These are phyloP conservation scores for Octonoba sinensis DNA, from an alignment of 2,888 invertebrate genomes.

Conservation along the genomic window DNA sequence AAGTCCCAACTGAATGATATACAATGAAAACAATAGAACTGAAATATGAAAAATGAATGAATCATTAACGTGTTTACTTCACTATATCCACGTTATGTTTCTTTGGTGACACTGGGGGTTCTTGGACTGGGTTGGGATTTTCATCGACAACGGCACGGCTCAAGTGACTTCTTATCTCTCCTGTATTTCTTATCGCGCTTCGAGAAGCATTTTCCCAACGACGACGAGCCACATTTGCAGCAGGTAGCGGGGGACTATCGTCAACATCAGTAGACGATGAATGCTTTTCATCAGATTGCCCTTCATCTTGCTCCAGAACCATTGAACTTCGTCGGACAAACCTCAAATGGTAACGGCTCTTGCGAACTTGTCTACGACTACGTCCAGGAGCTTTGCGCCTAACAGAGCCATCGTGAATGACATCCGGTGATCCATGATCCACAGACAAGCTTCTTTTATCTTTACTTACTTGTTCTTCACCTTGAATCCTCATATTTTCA, in stretches of 20 bases:
- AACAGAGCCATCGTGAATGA: neutral
- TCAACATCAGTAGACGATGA: slow-evolving; percentile 41
- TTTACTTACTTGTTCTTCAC: slow-evolving; percentile 7
- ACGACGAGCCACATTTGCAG: neutral
- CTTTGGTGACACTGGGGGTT: neutral
- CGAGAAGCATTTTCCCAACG: neutral
- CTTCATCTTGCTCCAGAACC: slow-evolving; percentile 27
- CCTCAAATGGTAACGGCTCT: neutral
- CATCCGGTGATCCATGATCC: neutral
- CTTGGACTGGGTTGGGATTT: neutral
- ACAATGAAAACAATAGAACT: too few relatives aligned
- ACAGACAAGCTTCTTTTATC: slow-evolving; percentile 27
- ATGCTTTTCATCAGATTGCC: slow-evolving; percentile 21
- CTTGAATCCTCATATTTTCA: slow-evolving; percentile 19
- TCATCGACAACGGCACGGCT: neutral
- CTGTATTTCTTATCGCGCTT: neutral
- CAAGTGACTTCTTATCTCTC: neutral
- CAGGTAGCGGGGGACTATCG: slow-evolving; percentile 18
- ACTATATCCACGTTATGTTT: neutral
- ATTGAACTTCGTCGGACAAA: slow-evolving; percentile 18
- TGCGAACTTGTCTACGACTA: neutral
- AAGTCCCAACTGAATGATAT: too few relatives aligned
- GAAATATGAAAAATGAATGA: too few relatives aligned
- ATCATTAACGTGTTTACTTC: neutral
- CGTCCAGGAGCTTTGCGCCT: neutral